Evolutionary conservation across 2,113 vertebrate species (phyloP).

Genomic region (Megaptera novaeangliae): DNA sequence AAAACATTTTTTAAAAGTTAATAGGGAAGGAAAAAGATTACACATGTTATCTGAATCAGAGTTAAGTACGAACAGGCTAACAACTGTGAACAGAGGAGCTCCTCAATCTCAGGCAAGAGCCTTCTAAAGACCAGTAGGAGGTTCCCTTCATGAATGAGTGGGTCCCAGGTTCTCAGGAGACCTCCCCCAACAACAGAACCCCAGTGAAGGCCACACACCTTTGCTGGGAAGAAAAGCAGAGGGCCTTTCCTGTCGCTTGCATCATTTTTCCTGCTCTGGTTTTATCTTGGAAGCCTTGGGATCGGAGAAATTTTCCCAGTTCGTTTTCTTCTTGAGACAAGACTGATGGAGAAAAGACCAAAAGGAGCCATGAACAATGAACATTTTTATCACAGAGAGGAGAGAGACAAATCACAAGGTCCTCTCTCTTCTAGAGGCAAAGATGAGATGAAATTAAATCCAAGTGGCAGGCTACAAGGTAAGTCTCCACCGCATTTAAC

Average conservation of each 20-base stretch:
- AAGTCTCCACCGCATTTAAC: not conserved
- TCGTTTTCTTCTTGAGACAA: slow-evolving; percentile 98
- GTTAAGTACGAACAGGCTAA: not conserved
- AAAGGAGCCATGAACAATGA: slow-evolving; percentile 35
- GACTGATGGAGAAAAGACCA: slow-evolving; percentile 82
- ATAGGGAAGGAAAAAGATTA: not conserved
- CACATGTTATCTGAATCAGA: not conserved
- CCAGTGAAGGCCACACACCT: slow-evolving; percentile 81
- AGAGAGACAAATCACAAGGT: slow-evolving; percentile 20
- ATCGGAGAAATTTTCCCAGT: slow-evolving; percentile 95
- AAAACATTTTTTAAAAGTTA: not conserved
- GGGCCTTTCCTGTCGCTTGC: slow-evolving; percentile 97
- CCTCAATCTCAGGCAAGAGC: not conserved
- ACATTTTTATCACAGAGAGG: not conserved
- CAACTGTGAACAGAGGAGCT: not conserved
- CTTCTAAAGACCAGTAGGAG: not conserved
- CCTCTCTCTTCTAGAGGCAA: slow-evolving; percentile 10
- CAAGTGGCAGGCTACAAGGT: slow-evolving; percentile 43
- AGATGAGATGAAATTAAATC: slow-evolving; percentile 49
- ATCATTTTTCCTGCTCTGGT: slow-evolving; percentile 98
- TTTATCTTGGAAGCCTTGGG: slow-evolving; percentile 96
- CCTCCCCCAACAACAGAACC: not conserved
- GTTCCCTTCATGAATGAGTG: not conserved
- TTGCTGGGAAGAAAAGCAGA: slow-evolving; percentile 98
- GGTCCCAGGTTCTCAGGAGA: not conserved